Evolutionary conservation across 1,140 invertebrate species (phyloP).

Genomic region (Tetraneura akinire): DNA sequence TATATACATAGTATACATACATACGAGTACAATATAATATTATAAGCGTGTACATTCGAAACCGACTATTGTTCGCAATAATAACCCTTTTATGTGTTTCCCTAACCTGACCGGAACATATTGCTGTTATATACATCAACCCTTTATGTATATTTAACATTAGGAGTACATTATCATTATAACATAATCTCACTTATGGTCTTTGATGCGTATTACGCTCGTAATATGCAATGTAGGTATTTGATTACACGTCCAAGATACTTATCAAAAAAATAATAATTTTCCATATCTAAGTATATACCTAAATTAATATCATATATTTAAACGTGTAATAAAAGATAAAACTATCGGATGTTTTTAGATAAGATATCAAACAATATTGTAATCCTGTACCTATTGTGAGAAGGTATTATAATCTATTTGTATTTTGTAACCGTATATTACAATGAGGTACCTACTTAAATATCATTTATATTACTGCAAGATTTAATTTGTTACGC

Average conservation of each 20-base stretch:
- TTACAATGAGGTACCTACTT: too few relatives aligned
- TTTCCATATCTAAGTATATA: background rate
- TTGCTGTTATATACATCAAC: background rate
- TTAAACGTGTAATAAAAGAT: too few relatives aligned
- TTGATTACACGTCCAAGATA: conserved; percentile 7
- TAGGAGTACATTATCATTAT: background rate
- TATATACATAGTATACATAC: too few relatives aligned
- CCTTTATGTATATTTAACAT: too few relatives aligned
- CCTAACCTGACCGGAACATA: conserved; percentile 1
- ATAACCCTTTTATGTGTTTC: conserved; percentile 25
- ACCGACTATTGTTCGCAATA: conserved; percentile 32
- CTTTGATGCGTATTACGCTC: background rate
- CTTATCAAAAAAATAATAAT: background rate
- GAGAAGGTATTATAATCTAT: too few relatives aligned
- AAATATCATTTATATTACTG: too few relatives aligned
- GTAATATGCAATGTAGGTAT: conserved; percentile 6
- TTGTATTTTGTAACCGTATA: too few relatives aligned
- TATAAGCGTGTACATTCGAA: conserved; percentile 23
- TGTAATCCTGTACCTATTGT: too few relatives aligned
- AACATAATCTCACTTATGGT: conserved; percentile 31
- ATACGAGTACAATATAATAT: too few relatives aligned
- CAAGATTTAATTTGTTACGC: too few relatives aligned
- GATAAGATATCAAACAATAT: too few relatives aligned
- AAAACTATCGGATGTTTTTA: too few relatives aligned
- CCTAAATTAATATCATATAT: background rate